Evolutionary conservation across 2,888 invertebrate species (phyloP), one percentile per base, ranked within the genome.

Genomic region (Euphydryas editha): DNA sequence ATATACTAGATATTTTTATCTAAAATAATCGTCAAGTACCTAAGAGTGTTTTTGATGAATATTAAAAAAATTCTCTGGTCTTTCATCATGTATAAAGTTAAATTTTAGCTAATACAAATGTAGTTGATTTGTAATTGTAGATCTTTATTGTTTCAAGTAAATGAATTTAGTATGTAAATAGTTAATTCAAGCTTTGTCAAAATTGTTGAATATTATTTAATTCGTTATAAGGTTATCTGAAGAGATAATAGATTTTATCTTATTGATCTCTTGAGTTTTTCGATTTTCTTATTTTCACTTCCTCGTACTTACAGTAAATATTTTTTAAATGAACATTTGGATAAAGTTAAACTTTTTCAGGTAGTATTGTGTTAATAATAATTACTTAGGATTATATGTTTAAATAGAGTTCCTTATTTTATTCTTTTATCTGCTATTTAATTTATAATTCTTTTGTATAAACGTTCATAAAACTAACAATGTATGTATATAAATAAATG

Each of bases 31-130:
- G 6, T 49, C 21, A 21, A 49, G 15, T 49, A 51, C 49, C 49
- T 15, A 51, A 51, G 49, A 51, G 21, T 15, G 7, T 51, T 51
- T 51, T 51, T 51, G 24, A 51, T 51, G 7, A 51, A n/a, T 7
- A 51, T 51, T 51, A 20, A 51, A 51, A 51, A 51, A 51, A 8
- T 51, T 51, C 49, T 51, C 15, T 51, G 49, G 24, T 51, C 15
- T 24, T 24, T 51, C 24, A 24, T 24, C 15, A 7, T 51, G 21
- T 47, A 47, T 47, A 21, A 47, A 47, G 47, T 47, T 47, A 20
- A 47, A 20, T 20, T 2, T 17, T 24, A 51, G 49, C 24, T 51
- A 24, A 51, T 51, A 13, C 15, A 51, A 24, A 24, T 18, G 18
- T 20, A 21, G 24, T 24, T 51, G n/a, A 24, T 51, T 51, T 51